Evolutionary conservation across 2,113 vertebrate genomes (phyloP).

Genomic region (Cynocephalus volans): DNA sequence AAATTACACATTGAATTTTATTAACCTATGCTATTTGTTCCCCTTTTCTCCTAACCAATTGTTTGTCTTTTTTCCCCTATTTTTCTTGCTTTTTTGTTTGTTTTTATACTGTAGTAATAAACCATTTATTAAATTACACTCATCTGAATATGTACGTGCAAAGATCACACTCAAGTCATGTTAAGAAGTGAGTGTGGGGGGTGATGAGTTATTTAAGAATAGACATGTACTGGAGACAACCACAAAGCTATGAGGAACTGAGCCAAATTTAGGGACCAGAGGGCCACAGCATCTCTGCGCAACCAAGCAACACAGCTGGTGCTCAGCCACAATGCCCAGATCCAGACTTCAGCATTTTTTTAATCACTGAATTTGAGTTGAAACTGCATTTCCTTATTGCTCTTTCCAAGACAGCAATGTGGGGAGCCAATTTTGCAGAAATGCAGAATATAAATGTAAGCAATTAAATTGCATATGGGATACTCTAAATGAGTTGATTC

Average conservation of each 20-base stretch:
- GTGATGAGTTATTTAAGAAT: not conserved
- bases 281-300: not conserved
- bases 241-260: not conserved
- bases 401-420: not conserved
- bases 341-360: not conserved
- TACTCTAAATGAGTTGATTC: not conserved
- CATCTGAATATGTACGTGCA: not conserved
- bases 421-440: not conserved
- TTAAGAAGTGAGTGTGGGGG: not conserved
- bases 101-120: not conserved
- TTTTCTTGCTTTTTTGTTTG: not conserved
- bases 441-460: not conserved
- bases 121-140: not conserved
- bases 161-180: not conserved
- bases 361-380: not conserved
- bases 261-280: not conserved
- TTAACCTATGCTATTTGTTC: not conserved
- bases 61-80: not conserved
- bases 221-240: not conserved
- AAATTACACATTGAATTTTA: conserved; percentile 6
- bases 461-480: not conserved
- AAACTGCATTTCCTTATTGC: conserved; percentile 1
- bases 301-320: not conserved
- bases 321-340: not conserved
- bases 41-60: conserved; percentile 2